These are phyloP conservation scores for Drosophila asahinai DNA, from an alignment of 1,140 invertebrate species.

Conservation along the genomic window DNA sequence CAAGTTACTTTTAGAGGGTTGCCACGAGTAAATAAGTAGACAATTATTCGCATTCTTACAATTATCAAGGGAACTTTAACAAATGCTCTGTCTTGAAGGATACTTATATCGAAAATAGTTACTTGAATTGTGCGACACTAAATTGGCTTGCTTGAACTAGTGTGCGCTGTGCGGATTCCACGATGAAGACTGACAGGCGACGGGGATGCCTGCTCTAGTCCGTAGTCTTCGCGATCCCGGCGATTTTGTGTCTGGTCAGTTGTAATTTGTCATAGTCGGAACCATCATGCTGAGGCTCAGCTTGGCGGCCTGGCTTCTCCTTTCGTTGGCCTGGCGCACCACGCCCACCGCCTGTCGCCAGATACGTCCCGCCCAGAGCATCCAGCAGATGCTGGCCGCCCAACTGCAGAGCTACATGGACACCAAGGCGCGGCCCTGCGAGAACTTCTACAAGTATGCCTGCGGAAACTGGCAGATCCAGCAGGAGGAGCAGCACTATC, in stretches of 20 bases:
- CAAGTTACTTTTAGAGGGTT: too few species aligned
- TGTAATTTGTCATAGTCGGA: slow-evolving; percentile 43
- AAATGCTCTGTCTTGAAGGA: too few species aligned
- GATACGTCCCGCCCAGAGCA: slow-evolving; percentile 48
- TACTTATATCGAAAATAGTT: background rate
- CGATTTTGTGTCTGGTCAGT: slow-evolving; percentile 23
- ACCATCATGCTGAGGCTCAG: slow-evolving; percentile 75
- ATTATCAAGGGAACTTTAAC: too few species aligned
- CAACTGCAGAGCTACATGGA: slow-evolving; percentile 82
- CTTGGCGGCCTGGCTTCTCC: slow-evolving; percentile 67
- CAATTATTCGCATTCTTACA: too few species aligned
- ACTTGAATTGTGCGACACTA: background rate
- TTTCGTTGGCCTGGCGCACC: slow-evolving; percentile 74
- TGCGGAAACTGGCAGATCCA: slow-evolving; percentile 80
- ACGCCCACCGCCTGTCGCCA: slow-evolving; percentile 78
- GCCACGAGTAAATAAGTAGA: too few species aligned
- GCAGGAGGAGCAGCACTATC: slow-evolving; percentile 52
- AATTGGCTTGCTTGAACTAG: slow-evolving; percentile 1
- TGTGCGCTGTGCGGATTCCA: slow-evolving; percentile 6
- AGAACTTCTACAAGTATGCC: slow-evolving; percentile 82
- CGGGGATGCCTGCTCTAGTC: slow-evolving; percentile 5
- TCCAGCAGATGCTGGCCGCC: slow-evolving; percentile 70
- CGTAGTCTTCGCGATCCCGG: slow-evolving; percentile 15
- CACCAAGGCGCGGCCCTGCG: slow-evolving; percentile 66
- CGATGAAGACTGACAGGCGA: slow-evolving; percentile 75